phyloP scores from a whole-genome alignment of 2,888 invertebrate species.

The Platerodrilus igneus region DNA sequence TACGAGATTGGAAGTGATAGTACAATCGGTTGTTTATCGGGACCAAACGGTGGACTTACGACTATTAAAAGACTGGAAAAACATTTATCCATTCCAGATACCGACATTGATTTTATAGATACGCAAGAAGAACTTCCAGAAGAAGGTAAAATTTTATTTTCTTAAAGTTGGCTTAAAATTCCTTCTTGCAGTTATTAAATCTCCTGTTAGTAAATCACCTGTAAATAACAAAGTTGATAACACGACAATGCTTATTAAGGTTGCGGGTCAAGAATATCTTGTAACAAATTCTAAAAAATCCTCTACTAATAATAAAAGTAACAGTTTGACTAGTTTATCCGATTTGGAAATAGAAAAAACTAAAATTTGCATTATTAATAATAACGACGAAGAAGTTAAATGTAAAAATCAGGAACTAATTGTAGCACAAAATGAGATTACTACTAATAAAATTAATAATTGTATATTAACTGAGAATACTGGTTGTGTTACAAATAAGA shows the following conservation, averaged over 20 bases:
- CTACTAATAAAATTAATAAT: no score
- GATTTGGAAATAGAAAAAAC: conserved; percentile 43
- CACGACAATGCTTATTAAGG: conserved; percentile 47
- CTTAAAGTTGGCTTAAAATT: background rate
- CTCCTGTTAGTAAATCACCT: conserved; percentile 24
- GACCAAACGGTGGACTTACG: conserved; percentile 76
- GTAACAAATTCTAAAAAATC: conserved; percentile 45
- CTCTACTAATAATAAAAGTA: conserved; percentile 43
- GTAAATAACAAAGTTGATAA: conserved; percentile 40
- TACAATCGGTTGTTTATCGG: conserved; percentile 70
- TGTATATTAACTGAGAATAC: no score
- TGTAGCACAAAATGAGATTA: conserved; percentile 1
- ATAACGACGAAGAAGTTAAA: conserved; percentile 20
- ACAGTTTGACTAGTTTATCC: conserved; percentile 45
- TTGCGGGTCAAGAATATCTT: conserved; percentile 47
- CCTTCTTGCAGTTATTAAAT: conserved; percentile 10
- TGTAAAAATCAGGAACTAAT: conserved; percentile 21
- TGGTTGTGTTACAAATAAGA: no score
- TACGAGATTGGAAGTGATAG: conserved; percentile 53
- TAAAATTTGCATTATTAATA: conserved; percentile 20
- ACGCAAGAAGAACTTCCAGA: conserved; percentile 46
- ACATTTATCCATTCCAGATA: conserved; percentile 61
- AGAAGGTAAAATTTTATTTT: conserved; percentile 14
- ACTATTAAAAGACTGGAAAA: conserved; percentile 64
- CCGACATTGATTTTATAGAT: conserved; percentile 71